Evolutionary conservation across 1,140 invertebrate species (phyloP).

Genomic region (Drosophila nasuta): DNA sequence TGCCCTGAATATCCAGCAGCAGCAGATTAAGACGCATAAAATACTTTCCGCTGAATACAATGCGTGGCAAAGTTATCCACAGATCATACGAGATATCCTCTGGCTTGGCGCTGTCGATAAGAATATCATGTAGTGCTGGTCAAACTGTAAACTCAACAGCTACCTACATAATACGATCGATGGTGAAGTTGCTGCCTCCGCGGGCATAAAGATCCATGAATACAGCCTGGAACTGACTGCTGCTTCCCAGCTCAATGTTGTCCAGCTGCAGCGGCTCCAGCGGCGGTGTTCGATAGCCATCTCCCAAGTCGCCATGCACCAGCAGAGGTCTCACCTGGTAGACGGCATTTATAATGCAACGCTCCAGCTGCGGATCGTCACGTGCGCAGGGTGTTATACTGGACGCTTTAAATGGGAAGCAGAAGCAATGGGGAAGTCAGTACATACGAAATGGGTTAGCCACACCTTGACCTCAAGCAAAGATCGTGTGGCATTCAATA

Average conservation of each 20-base stretch:
- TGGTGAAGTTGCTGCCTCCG: conserved; percentile 81
- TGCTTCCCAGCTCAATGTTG: conserved; percentile 73
- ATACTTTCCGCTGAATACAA: conserved; percentile 86
- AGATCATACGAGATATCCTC: conserved; percentile 82
- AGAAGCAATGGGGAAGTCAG: background rate
- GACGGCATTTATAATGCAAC: conserved; percentile 85
- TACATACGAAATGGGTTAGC: conserved; percentile 1
- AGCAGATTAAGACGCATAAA: conserved; percentile 85
- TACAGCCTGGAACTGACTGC: conserved; percentile 73
- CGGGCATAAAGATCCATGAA: conserved; percentile 70
- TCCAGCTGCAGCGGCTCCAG: conserved; percentile 77
- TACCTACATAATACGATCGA: conserved; percentile 77
- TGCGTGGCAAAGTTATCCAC: conserved; percentile 81
- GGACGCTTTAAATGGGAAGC: conserved; percentile 71
- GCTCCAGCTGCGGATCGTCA: conserved; percentile 85
- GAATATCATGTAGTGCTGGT: background rate
- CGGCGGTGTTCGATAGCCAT: conserved; percentile 74
- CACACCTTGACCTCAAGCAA: conserved; percentile 33
- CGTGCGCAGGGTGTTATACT: conserved; percentile 85
- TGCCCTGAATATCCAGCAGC: conserved; percentile 87
- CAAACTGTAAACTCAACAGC: background rate
- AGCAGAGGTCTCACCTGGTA: conserved; percentile 85
- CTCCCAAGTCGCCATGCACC: conserved; percentile 85
- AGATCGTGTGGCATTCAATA: conserved; percentile 42
- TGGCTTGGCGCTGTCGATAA: conserved; percentile 67